These are phyloP conservation scores for Rhingia campestris DNA, from an alignment of 2,888 invertebrate species.

Conservation along the genomic window DNA sequence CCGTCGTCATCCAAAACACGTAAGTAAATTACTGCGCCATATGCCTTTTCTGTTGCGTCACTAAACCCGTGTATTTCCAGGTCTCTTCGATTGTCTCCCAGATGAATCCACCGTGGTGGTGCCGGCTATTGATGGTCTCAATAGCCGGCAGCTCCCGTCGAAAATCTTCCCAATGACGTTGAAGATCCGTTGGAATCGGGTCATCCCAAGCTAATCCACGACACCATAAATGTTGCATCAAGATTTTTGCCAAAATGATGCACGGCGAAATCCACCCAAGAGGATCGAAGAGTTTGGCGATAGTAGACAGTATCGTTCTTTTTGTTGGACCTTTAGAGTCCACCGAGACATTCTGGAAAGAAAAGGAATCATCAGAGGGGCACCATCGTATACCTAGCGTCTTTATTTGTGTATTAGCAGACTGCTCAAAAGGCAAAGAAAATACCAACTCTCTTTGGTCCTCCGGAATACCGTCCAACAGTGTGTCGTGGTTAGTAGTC, in stretches of 20 bases:
- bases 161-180: no score
- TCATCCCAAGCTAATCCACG: conserved; percentile 17
- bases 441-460: conserved; percentile 1
- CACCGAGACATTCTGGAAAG: conserved; percentile 8
- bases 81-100: background rate
- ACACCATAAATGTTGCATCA: conserved; percentile 27
- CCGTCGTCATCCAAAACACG: conserved; percentile 1
- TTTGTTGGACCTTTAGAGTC: background rate
- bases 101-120: no score
- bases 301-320: conserved; percentile 16
- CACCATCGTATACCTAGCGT: conserved; percentile 13
- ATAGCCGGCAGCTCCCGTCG: conserved; percentile 14
- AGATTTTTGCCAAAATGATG: conserved; percentile 15
- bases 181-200: conserved; percentile 6
- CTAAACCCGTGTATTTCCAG: no score
- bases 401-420: background rate
- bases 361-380: conserved; percentile 6
- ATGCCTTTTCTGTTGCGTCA: conserved; percentile 4
- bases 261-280: conserved; percentile 24
- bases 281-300: conserved; percentile 24
- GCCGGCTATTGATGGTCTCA: conserved; percentile 4
- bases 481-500: background rate
- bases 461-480: conserved; percentile 19
- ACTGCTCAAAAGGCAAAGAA: conserved; percentile 1
- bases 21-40: conserved; percentile 8